phyloP scores from a whole-genome alignment of 2,113 vertebrate species.

The cattle (Bos taurus) region DNA sequence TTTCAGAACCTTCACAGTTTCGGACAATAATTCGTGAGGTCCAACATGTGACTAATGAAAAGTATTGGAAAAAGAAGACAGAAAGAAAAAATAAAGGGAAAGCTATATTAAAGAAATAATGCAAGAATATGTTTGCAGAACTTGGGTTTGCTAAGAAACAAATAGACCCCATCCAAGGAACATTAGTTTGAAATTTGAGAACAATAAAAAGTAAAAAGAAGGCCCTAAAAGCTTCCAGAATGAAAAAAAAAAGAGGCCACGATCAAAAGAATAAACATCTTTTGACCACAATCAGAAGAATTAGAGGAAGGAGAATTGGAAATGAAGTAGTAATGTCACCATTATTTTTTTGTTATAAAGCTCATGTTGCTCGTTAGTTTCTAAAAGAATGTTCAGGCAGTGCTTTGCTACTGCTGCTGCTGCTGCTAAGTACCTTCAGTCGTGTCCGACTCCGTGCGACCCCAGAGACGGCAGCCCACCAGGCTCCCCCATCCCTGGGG shows the following conservation, averaged over 20 bases:
- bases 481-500: not conserved
- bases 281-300: not conserved
- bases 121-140: not conserved
- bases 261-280: not conserved
- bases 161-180: not conserved
- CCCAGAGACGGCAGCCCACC: not conserved
- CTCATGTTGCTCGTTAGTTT: not conserved
- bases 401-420: not conserved
- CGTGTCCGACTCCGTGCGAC: fast-evolving
- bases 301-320: not conserved
- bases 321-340: not conserved
- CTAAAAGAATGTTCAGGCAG: not conserved
- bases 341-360: not conserved
- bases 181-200: conserved; percentile 28
- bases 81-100: not conserved
- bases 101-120: not conserved
- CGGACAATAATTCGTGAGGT: not conserved
- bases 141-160: not conserved
- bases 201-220: not conserved
- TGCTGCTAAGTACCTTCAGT: not conserved
- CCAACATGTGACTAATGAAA: not conserved
- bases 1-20: not conserved
- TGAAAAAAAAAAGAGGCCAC: not conserved
- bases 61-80: not conserved
- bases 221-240: not conserved